phyloP scores from a whole-genome alignment of 1,140 invertebrate genomes.

The Neoseiulus cucumeris region DNA sequence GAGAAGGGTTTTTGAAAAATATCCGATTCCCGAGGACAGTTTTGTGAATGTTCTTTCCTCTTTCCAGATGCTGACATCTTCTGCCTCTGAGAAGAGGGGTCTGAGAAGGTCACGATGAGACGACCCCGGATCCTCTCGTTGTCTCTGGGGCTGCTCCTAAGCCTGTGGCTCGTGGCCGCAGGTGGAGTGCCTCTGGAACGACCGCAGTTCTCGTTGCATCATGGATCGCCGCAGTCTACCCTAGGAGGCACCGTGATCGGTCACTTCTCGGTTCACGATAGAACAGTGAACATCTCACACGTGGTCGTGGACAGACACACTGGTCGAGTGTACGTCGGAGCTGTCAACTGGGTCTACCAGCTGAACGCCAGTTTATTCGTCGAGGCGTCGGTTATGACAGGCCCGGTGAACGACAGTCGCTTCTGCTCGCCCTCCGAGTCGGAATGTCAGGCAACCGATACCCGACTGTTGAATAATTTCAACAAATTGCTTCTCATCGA shows the following conservation, averaged over 20 bases:
- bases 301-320: constrained; percentile 38
- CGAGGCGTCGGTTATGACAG: constrained; percentile 40
- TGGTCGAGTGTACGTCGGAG: constrained; percentile 49
- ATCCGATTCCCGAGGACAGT: too few species aligned
- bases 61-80: too few species aligned
- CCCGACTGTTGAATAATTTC: constrained; percentile 52
- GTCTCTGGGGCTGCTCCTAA: too few species aligned
- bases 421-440: constrained; percentile 67
- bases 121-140: too few species aligned
- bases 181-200: neutral
- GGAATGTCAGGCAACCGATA: constrained; percentile 37
- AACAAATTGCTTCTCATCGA: constrained; percentile 82
- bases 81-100: too few species aligned
- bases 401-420: constrained; percentile 63
- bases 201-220: neutral
- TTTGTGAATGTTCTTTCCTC: too few species aligned
- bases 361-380: constrained; percentile 47
- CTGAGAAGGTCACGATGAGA: too few species aligned
- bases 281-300: constrained; percentile 31
- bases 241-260: constrained; percentile 15
- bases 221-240: neutral
- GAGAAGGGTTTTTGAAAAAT: too few species aligned
- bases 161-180: neutral
- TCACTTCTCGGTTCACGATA: constrained; percentile 24
- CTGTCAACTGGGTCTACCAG: constrained; percentile 60